phyloP scores from a whole-genome alignment of 2,888 invertebrate genomes.

The Hecatera dysodea region DNA sequence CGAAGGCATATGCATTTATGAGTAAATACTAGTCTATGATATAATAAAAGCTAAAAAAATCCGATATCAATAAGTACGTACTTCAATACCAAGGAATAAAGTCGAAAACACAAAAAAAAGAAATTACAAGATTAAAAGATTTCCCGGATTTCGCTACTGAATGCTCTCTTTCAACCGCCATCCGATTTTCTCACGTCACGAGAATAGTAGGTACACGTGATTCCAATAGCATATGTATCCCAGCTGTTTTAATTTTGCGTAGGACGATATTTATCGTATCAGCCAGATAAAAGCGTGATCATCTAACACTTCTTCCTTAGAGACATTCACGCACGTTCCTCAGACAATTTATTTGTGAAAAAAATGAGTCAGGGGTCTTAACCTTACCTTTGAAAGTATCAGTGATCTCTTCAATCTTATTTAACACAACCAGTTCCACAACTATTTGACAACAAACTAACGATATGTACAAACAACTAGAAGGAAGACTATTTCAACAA shows the following conservation, averaged over 20 bases:
- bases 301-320: not conserved
- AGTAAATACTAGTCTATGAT: too few relatives aligned
- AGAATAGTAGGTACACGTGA: not conserved
- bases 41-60: too few relatives aligned
- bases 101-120: not conserved
- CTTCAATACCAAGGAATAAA: not conserved
- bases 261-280: not conserved
- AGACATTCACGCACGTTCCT: not conserved
- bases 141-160: not conserved
- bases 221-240: not conserved
- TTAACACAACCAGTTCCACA: slow-evolving; percentile 82
- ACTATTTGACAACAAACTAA: slow-evolving; percentile 71
- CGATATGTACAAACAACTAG: slow-evolving; percentile 67
- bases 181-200: not conserved
- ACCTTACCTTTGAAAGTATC: slow-evolving; percentile 82
- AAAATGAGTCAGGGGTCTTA: not conserved
- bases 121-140: too few relatives aligned
- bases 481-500: slow-evolving; percentile 70
- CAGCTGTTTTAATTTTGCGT: not conserved
- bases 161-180: not conserved
- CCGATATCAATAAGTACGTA: too few relatives aligned
- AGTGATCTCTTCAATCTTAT: slow-evolving; percentile 82
- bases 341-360: not conserved
- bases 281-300: not conserved
- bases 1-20: too few relatives aligned